Percentiles rank a stretch among this genome's conserved stretches.
Conservation (phyloP, 2,113 vertebrate species). For the Gavialis gangeticus region DNA sequence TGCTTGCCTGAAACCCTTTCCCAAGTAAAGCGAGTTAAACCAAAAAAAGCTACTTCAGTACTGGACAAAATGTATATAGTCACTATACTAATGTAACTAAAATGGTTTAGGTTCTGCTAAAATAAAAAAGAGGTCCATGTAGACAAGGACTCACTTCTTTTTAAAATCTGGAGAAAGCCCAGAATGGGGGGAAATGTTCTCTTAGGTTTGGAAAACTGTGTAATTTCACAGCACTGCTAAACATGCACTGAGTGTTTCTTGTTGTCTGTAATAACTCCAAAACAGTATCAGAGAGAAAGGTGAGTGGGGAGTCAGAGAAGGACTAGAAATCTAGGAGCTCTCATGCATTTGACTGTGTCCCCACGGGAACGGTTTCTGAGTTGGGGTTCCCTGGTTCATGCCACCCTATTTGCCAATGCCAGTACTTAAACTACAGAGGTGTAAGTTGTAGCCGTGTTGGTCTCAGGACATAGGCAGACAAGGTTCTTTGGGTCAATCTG, state of each 20-base stretch:
- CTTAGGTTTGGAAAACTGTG: fast-evolving
- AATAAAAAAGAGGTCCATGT: neutral
- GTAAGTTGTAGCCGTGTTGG: too few relatives aligned
- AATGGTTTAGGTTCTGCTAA: neutral
- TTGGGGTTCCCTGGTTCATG: too few relatives aligned
- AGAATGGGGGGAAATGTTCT: neutral
- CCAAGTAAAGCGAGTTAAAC: neutral
- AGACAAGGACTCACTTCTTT: neutral
- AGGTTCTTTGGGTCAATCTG: too few relatives aligned
- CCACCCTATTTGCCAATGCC: too few relatives aligned
- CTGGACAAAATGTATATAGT: neutral
- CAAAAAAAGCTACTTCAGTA: neutral
- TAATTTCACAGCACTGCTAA: neutral
- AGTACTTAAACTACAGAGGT: too few relatives aligned
- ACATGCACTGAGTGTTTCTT: fast-evolving
- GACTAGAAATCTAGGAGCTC: neutral
- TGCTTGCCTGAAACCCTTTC: neutral
- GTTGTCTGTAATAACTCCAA: neutral
- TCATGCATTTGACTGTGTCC: too few relatives aligned
- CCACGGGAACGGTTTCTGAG: too few relatives aligned
- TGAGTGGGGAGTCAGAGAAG: neutral
- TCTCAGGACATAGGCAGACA: too few relatives aligned
- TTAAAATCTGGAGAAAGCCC: neutral
- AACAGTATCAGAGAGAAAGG: neutral
- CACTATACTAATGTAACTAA: neutral